Evolutionary conservation across 2,888 invertebrate genomes (phyloP).

Genomic region (Phortica magna): DNA sequence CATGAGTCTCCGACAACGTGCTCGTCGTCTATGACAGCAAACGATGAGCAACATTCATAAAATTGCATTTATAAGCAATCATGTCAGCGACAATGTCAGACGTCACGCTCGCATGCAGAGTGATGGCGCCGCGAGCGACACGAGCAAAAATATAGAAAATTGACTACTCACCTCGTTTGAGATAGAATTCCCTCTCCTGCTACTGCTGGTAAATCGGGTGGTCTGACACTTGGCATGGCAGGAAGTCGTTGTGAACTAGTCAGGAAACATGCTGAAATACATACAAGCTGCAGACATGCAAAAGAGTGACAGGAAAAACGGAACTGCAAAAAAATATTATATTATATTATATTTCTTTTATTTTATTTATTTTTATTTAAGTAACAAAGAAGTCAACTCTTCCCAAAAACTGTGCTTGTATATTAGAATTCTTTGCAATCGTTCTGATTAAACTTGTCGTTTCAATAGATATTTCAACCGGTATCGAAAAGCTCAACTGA

Average conservation of each 20-base stretch:
- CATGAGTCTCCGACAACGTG: not conserved
- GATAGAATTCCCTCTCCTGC: slow-evolving; percentile 10
- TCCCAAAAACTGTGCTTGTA: too few species aligned
- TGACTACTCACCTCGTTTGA: slow-evolving; percentile 65
- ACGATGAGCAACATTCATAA: slow-evolving; percentile 50
- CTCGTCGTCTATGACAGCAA: not conserved
- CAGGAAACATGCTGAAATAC: slow-evolving; percentile 61
- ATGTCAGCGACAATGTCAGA: slow-evolving; percentile 61
- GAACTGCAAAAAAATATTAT: not conserved
- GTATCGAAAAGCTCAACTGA: not conserved
- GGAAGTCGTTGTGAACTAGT: slow-evolving; percentile 57
- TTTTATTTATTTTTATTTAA: too few species aligned
- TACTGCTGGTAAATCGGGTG: slow-evolving; percentile 26
- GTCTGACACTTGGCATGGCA: not conserved
- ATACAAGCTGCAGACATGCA: not conserved
- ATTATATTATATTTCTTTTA: too few species aligned
- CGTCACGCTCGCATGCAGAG: not conserved
- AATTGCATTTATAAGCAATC: slow-evolving; percentile 71
- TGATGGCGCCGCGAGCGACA: slow-evolving; percentile 20
- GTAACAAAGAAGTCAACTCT: too few species aligned
- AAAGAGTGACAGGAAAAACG: not conserved
- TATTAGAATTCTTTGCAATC: too few species aligned
- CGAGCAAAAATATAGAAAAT: slow-evolving; percentile 45
- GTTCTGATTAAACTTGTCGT: too few species aligned
- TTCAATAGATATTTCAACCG: too few species aligned